A percentile compares a stretch with the other conserved stretches of the same genome.
Evolutionary conservation across 2,113 vertebrate species (phyloP).

Genomic region (Notechis scutatus): DNA sequence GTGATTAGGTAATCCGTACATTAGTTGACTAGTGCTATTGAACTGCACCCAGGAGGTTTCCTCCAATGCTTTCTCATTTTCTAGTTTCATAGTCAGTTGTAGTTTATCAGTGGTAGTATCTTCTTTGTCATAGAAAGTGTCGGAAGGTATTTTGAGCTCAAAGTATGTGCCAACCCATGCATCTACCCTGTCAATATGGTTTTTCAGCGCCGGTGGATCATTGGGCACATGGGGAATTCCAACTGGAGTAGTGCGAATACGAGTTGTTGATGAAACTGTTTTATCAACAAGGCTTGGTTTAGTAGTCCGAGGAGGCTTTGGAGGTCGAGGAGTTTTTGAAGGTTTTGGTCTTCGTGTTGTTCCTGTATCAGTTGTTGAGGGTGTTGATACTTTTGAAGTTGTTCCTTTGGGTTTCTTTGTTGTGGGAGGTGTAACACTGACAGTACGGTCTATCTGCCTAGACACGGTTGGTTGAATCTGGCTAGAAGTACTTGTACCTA

Average conservation of each 20-base stretch:
- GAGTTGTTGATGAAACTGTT: constrained; percentile 77
- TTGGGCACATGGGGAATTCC: constrained; percentile 74
- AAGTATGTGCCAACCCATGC: constrained; percentile 96
- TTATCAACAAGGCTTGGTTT: constrained; percentile 79
- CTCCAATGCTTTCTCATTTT: constrained; percentile 80
- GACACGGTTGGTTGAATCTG: constrained; percentile 84
- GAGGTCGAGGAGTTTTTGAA: constrained; percentile 72
- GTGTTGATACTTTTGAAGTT: constrained; percentile 72
- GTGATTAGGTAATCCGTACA: constrained; percentile 88
- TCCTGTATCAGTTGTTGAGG: constrained; percentile 69
- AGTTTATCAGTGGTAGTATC: constrained; percentile 93
- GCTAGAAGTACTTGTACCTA: constrained; percentile 74
- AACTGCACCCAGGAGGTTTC: constrained; percentile 93
- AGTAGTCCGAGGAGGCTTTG: constrained; percentile 67
- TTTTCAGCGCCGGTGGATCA: constrained; percentile 80
- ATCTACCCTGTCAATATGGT: constrained; percentile 88
- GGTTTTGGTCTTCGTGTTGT: constrained; percentile 78
- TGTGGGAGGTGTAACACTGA: constrained; percentile 78
- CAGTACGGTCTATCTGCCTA: constrained; percentile 82
- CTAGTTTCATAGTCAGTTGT: constrained; percentile 84
- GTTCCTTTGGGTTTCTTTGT: constrained; percentile 81
- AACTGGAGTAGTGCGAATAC: constrained; percentile 71
- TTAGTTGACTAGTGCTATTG: constrained; percentile 91
- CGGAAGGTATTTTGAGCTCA: constrained; percentile 89
- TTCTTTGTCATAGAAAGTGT: constrained; percentile 90